phyloP scores from a whole-genome alignment of 2,797 vertebrate species.

The Danionella dracula region DNA sequence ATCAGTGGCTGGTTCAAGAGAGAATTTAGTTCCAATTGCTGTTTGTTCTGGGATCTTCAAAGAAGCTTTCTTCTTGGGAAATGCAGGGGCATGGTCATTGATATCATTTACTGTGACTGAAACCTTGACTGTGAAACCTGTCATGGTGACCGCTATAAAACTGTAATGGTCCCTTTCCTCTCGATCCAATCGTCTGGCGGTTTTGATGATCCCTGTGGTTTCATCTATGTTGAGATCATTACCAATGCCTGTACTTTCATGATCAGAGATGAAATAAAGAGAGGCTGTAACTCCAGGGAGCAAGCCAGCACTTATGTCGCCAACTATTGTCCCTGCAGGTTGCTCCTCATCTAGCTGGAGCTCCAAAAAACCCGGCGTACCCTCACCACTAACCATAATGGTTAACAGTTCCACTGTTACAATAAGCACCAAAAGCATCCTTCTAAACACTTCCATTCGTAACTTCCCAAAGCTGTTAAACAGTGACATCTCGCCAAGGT shows the following conservation, averaged over 20 bases:
- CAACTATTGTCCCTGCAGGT: conserved; percentile 87
- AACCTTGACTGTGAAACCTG: conserved; percentile 85
- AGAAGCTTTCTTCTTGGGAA: conserved; percentile 70
- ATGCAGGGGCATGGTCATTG: conserved; percentile 87
- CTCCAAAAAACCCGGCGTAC: conserved; percentile 71
- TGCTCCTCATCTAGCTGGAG: conserved; percentile 94
- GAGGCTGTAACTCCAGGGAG: conserved; percentile 76
- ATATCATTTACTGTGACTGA: conserved; percentile 88
- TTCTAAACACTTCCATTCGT: conserved; percentile 42
- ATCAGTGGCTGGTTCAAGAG: conserved; percentile 87
- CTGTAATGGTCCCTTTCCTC: conserved; percentile 87
- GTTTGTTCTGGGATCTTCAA: conserved; percentile 91
- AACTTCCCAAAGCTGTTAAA: conserved; percentile 58
- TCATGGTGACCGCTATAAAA: conserved; percentile 93
- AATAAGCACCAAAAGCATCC: conserved; percentile 52
- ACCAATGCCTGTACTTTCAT: conserved; percentile 82
- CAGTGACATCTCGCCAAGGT: conserved; percentile 59
- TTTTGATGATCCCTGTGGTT: conserved; percentile 89
- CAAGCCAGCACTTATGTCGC: conserved; percentile 90
- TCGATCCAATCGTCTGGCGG: conserved; percentile 83
- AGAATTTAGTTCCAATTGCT: conserved; percentile 82
- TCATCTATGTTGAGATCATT: conserved; percentile 89
- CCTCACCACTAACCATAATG: conserved; percentile 58
- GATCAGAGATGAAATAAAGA: conserved; percentile 95
- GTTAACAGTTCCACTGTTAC: conserved; percentile 48